Percentiles rank a stretch among this genome's conserved stretches.
Evolutionary conservation across 2,113 vertebrate genomes (phyloP).

Genomic region (Carollia perspicillata): DNA sequence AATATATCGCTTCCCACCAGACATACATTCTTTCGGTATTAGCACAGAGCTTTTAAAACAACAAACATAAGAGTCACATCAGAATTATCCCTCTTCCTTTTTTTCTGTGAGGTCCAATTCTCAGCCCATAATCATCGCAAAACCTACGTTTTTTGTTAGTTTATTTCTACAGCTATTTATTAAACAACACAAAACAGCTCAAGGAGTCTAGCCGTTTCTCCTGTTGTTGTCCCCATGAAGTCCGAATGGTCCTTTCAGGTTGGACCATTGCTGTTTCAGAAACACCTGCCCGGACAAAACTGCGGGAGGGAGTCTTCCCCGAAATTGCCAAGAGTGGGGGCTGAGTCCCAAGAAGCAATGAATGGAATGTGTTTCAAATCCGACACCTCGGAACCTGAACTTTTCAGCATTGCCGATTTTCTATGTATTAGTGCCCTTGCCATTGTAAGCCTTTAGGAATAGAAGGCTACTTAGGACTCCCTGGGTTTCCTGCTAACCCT

Average conservation of each 20-base stretch:
- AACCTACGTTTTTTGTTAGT: not conserved
- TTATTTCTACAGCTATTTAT: not conserved
- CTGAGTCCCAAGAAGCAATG: not conserved
- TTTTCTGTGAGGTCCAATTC: not conserved
- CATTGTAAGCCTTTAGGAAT: not conserved
- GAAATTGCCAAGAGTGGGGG: not conserved
- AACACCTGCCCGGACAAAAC: not conserved
- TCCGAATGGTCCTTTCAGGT: not conserved
- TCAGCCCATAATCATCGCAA: not conserved
- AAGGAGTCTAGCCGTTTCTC: not conserved
- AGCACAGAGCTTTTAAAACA: conserved; percentile 49
- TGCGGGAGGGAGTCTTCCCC: not conserved
- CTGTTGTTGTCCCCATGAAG: rapidly evolving
- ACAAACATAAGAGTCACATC: conserved; percentile 38
- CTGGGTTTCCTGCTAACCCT: rapidly evolving
- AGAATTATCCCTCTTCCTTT: not conserved
- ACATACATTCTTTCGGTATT: conserved; percentile 48
- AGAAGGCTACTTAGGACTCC: rapidly evolving
- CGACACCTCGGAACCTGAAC: not conserved
- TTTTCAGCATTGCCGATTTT: not conserved
- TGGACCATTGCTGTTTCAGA: not conserved
- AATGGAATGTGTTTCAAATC: not conserved
- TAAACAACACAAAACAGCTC: not conserved
- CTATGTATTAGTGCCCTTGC: too few relatives aligned
- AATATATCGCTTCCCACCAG: conserved; percentile 58